Base-by-base conservation (phyloP, 2,888 invertebrate species). In the Mayetiola destructor region DNA sequence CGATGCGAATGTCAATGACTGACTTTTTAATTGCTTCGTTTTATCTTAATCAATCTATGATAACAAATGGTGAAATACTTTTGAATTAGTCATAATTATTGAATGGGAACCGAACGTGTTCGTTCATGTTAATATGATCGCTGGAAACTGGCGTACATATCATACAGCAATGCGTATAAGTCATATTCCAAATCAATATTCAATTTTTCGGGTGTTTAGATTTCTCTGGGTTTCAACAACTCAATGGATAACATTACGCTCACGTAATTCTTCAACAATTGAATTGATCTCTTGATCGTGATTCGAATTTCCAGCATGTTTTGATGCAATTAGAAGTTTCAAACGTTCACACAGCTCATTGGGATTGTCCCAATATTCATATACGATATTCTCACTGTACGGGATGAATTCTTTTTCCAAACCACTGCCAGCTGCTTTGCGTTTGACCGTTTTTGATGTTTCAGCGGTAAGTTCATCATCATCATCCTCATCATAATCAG, bases 191-290 rank as follows among this genome's bases (percentile, higher is more conserved):
- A 66, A 37, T 64, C 61, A 21, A 66, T 27, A 61, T 67, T 68
- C 58, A 68, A 57, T 62, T 65, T 64, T 53, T 67, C 64, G 61
- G 68, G 68, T 1, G 69, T 68, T 62, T 66, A 70, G 16, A 60
- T 61, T 58, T 67, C 64, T 1, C n/a, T n/a, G n/a, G n/a, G n/a
- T n/a, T n/a, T n/a, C n/a, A n/a, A n/a, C n/a, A n/a, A n/a, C n/a
- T 21, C 23, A 9, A 21, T 20, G 8, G 14, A 58, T 58, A 14
- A 58, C 55, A 14, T 58, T 10, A 42, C 55, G 29, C 55, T 60
- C 55, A 14, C 37, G 35, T n/a, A 55, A 14, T 23, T 55, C 55
- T 23, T 66, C 65, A 29, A 68, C 62, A 27, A 69, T 68, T n/a
- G 68, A 64, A 20, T 66, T 61, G 30, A 69, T 69, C 64, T 70